These are phyloP conservation scores for Gracilinanus agilis DNA, from an alignment of 2,113 vertebrate genomes.

Conservation along the genomic window DNA sequence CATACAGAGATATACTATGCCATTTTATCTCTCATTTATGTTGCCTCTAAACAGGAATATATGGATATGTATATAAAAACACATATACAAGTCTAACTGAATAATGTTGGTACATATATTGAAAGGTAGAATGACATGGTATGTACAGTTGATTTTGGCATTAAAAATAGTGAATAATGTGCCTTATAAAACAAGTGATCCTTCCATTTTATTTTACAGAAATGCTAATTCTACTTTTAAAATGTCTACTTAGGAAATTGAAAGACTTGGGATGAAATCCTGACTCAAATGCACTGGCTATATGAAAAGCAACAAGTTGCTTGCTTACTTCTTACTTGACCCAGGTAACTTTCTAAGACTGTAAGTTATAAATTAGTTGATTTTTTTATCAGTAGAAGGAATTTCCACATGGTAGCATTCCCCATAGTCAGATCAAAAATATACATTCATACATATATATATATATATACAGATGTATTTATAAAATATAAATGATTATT, in stretches of 20 bases:
- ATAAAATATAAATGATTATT: background rate
- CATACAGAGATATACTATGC: background rate
- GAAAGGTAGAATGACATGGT: background rate
- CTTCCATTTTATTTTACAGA: too few species aligned
- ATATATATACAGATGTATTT: background rate
- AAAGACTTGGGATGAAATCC: background rate
- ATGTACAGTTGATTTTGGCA: background rate
- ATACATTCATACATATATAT: background rate
- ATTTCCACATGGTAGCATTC: background rate
- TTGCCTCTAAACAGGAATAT: background rate
- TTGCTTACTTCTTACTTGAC: background rate
- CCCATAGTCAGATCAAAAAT: background rate
- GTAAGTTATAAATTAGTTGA: background rate
- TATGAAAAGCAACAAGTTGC: background rate
- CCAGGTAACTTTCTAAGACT: background rate
- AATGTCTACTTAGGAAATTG: background rate
- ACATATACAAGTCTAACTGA: background rate
- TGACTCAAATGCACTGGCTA: background rate
- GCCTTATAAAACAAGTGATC: too few species aligned
- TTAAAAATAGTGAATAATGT: background rate
- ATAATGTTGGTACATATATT: background rate
- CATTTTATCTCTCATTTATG: background rate
- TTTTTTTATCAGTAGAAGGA: background rate
- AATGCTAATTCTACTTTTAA: too few species aligned
- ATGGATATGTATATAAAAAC: background rate